These are phyloP conservation scores for Phalacrocorax carbo DNA, from an alignment of 2,113 vertebrate genomes.

Conservation along the genomic window DNA sequence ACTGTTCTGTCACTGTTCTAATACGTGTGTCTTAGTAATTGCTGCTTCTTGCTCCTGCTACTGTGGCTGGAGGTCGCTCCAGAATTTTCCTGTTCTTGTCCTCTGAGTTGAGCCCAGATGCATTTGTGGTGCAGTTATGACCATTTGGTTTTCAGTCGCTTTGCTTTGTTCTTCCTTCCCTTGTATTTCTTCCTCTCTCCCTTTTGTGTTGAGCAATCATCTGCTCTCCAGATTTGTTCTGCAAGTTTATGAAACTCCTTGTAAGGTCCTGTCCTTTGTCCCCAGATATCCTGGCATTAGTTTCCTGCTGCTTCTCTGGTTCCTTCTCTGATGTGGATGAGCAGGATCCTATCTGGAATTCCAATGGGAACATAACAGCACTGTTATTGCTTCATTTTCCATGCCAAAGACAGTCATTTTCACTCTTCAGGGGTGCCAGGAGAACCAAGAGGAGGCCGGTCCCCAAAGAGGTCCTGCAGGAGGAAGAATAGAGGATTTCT, in stretches of 20 bases:
- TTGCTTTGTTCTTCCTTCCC: neutral
- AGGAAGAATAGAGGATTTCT: neutral
- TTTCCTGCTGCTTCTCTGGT: neutral
- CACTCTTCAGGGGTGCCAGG: neutral
- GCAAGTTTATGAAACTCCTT: neutral
- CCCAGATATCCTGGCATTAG: neutral
- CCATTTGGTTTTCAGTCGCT: neutral
- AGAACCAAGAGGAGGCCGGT: neutral
- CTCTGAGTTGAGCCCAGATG: neutral
- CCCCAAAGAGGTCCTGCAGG: neutral
- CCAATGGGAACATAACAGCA: fast-evolving
- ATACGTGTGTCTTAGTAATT: neutral
- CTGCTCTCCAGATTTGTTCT: neutral
- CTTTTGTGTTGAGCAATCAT: neutral
- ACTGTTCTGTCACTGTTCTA: neutral
- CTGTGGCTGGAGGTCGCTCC: neutral
- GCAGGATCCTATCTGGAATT: neutral
- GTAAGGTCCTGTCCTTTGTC: neutral
- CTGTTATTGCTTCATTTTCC: neutral
- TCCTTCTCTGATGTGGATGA: neutral
- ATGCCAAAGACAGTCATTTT: neutral
- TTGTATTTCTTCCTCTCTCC: neutral
- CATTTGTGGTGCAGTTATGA: neutral
- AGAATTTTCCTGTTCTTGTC: neutral
- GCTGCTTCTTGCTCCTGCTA: neutral